Percentiles rank a stretch among this genome's conserved stretches.
These are phyloP conservation scores for Neoscelio sp. DNA, from an alignment of 2,888 invertebrate species.

Conservation along the genomic window DNA sequence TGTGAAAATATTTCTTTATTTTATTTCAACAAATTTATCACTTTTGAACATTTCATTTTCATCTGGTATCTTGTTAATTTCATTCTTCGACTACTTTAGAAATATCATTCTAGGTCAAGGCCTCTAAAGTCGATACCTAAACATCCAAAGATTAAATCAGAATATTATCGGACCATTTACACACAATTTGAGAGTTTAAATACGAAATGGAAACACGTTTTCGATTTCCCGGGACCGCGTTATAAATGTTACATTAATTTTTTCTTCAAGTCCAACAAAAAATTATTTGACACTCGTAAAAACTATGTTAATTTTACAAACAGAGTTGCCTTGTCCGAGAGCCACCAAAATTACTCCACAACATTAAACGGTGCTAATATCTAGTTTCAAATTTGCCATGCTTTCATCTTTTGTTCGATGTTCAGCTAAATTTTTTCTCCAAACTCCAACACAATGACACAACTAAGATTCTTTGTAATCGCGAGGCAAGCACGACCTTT, in stretches of 20 bases:
- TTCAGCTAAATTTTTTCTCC: conserved; percentile 34
- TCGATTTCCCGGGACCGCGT: no score
- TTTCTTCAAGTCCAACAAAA: conserved; percentile 6
- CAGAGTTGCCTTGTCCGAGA: conserved; percentile 11
- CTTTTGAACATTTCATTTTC: background rate
- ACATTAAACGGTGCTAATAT: conserved; percentile 36
- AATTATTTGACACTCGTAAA: conserved; percentile 28
- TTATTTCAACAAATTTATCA: no score
- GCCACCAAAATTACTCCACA: conserved; percentile 20
- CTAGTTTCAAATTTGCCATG: conserved; percentile 53
- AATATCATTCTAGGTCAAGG: conserved; percentile 38
- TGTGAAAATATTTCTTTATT: no score
- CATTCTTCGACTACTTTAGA: conserved; percentile 12
- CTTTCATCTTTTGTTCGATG: conserved; percentile 48
- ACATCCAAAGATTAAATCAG: conserved; percentile 25
- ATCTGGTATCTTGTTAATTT: background rate
- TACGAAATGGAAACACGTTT: conserved; percentile 4
- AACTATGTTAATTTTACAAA: conserved; percentile 29
- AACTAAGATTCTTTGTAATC: conserved; percentile 33
- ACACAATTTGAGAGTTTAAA: conserved; percentile 6
- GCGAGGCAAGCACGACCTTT: conserved; percentile 17
- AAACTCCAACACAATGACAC: conserved; percentile 38
- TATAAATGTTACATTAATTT: background rate
- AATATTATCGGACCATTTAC: background rate
- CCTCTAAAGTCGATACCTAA: no score